phyloP scores from a whole-genome alignment of 2,888 invertebrate genomes.

The Rotaria macrura region DNA sequence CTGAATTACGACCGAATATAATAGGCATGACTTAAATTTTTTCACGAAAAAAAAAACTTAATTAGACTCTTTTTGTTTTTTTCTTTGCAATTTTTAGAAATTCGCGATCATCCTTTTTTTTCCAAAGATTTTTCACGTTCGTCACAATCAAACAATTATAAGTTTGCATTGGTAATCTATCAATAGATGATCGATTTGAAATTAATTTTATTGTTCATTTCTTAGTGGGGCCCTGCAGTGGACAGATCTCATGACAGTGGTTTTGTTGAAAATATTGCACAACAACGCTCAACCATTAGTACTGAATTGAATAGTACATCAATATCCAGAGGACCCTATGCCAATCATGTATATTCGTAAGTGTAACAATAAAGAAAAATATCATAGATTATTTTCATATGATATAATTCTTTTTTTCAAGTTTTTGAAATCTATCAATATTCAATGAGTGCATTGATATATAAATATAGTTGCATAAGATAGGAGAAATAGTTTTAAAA shows the following conservation, averaged over 20 bases:
- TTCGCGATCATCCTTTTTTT: not conserved
- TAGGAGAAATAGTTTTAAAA: too few relatives aligned
- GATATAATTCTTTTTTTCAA: too few relatives aligned
- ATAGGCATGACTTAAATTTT: not conserved
- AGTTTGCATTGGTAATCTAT: not conserved
- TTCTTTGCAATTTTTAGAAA: not conserved
- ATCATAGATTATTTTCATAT: too few relatives aligned
- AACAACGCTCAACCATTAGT: not conserved
- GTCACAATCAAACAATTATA: not conserved
- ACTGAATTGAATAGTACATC: not conserved
- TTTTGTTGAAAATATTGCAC: not conserved
- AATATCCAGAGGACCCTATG: not conserved
- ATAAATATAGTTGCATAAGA: too few relatives aligned
- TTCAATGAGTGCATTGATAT: too few relatives aligned
- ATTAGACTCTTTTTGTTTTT: not conserved
- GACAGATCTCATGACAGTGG: not conserved
- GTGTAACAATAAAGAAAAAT: not conserved
- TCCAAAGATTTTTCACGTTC: constrained; percentile 13
- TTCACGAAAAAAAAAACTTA: not conserved
- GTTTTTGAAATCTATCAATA: too few relatives aligned
- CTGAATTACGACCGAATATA: constrained; percentile 50
- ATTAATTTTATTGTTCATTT: not conserved
- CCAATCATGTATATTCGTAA: not conserved
- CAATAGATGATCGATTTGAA: not conserved
- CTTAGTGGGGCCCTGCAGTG: not conserved